Base-by-base conservation (phyloP, 2,888 invertebrate genomes). In the Protonemura montana region DNA sequence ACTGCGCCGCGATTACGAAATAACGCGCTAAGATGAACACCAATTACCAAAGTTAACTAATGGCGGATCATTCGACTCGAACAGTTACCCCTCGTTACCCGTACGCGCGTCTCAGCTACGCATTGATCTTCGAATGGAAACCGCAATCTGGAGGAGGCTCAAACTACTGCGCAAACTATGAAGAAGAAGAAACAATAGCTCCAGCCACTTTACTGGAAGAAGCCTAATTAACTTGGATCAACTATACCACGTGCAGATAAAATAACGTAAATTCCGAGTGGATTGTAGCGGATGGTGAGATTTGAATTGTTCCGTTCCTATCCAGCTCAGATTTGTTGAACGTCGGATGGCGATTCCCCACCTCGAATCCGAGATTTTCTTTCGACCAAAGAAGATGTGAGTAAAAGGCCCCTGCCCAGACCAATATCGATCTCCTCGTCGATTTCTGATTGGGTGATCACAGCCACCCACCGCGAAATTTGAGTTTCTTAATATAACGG, bases 21-120 rank as follows among this genome's bases (percentile, higher is more conserved):
- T 83, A 30, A 83, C 82, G 82, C 82, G 82, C 82, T 83, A 83
- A 83, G 42, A 83, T 83, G 82, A 83, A 83, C 82, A 83, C 35
- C 82, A 83, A 83, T 83, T 83, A 83, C 29, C 21, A 42, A 83
- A 83, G n/a, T 83, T 83, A 83, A 83, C 82, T 83, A 35, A 41
- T 59, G 27, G 78, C 16, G 82, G 82, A 83, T 83, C 82, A 83
- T 83, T 83, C 82, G 35, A n/a, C 82, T 83, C 82, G 41, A 83
- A 28, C 30, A 41, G 41, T 30, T 30, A 83, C 82, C 30, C 80
- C 28, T 81, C 29, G 27, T 78, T 78, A 26, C n/a, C 81, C 28
- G 16, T 13, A 35, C 5, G 35, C 35, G 35, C 35, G 35, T 35
- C 30, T 27, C 30, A 28, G 13, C 81, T 29, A 81, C 5, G 28